A percentile compares a stretch with the other conserved stretches of the same genome.
Conservation (phyloP, 1,140 invertebrate genomes). For the Akabosia matsudoensis region DNA sequence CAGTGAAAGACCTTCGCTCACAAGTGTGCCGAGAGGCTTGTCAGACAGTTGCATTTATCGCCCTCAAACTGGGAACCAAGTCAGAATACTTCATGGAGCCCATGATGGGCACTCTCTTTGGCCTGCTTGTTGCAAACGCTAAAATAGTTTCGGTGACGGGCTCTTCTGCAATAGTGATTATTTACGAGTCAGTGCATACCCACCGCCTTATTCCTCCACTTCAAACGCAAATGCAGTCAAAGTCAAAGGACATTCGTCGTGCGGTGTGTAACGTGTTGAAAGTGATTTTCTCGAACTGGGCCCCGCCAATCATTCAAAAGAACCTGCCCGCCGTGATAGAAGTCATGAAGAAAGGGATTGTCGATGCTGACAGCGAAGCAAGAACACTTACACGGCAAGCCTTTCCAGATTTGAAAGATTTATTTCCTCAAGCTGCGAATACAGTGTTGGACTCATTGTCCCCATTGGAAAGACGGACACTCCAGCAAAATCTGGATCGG, state of each 20-base stretch:
- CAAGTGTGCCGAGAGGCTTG: slow-evolving; percentile 44
- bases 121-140: slow-evolving; percentile 43
- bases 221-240: slow-evolving; percentile 44
- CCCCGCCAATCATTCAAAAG: slow-evolving; percentile 31
- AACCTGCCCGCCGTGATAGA: slow-evolving; percentile 33
- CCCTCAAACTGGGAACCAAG: slow-evolving; percentile 34
- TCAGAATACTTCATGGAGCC: slow-evolving; percentile 44
- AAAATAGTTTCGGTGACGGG: slow-evolving; percentile 43
- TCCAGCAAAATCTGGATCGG: slow-evolving; percentile 30
- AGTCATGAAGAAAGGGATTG: slow-evolving; percentile 44
- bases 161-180: slow-evolving; percentile 33
- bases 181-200: slow-evolving; percentile 44
- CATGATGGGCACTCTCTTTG: slow-evolving; percentile 40
- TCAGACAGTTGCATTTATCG: slow-evolving; percentile 35
- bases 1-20: slow-evolving; percentile 43
- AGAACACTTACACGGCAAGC: slow-evolving; percentile 33
- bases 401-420: slow-evolving; percentile 37
- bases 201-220: slow-evolving; percentile 42
- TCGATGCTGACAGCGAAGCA: slow-evolving; percentile 44
- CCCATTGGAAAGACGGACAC: slow-evolving; percentile 34
- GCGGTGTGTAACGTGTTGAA: slow-evolving; percentile 43
- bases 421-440: slow-evolving; percentile 31
- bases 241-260: slow-evolving; percentile 45
- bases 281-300: slow-evolving; percentile 39
- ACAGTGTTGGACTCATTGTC: slow-evolving; percentile 40